Percentiles rank a stretch among this genome's conserved stretches.
phyloP scores from a whole-genome alignment of 2,113 vertebrate genomes.

The Cariama cristata region DNA sequence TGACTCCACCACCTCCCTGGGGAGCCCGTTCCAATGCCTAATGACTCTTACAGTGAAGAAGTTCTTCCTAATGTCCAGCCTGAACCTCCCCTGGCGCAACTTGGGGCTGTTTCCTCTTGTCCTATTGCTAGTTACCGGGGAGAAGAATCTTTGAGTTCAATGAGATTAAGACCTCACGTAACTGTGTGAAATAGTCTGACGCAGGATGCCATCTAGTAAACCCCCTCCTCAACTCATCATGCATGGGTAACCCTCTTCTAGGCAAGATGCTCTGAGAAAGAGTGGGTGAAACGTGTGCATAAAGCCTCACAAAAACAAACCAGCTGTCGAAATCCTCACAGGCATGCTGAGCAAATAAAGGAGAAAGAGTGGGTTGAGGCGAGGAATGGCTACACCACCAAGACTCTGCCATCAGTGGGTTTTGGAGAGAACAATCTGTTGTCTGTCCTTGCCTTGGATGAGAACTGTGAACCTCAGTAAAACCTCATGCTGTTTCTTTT shows the following conservation, averaged over 20 bases:
- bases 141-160: neutral
- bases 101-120: too few relatives aligned
- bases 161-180: neutral
- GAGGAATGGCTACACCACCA: neutral
- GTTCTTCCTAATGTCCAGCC: too few relatives aligned
- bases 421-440: neutral
- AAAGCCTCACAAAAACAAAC: neutral
- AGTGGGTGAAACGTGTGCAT: accelerated
- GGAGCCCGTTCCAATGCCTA: too few relatives aligned
- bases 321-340: neutral
- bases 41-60: too few relatives aligned
- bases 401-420: neutral
- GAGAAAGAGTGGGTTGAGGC: neutral
- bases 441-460: neutral
- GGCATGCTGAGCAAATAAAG: neutral
- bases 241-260: neutral
- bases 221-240: neutral
- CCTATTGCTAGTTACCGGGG: too few relatives aligned
- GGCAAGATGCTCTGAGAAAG: neutral
- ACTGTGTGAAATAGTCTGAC: neutral
- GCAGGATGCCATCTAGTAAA: neutral
- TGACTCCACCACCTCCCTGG: too few relatives aligned
- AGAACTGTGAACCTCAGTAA: neutral
- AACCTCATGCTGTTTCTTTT: neutral
- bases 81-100: too few relatives aligned